Evolutionary conservation across 2,797 vertebrate species (phyloP).

Genomic region (Furcifer pardalis): DNA sequence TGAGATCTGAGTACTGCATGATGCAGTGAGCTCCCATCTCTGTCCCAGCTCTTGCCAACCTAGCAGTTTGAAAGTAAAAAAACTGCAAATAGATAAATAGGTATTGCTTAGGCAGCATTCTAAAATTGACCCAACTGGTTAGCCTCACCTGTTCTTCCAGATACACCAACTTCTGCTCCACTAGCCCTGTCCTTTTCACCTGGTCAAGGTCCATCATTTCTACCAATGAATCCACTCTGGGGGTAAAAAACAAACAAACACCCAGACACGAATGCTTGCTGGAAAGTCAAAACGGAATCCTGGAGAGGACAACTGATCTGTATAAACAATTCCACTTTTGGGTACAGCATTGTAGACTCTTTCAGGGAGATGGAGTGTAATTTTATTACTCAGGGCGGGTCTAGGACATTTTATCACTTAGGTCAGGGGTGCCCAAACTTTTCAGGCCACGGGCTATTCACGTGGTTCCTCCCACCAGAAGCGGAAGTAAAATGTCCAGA

Average conservation of each 20-base stretch:
- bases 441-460: too few relatives aligned
- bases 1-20: too few relatives aligned
- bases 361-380: neutral
- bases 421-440: too few relatives aligned
- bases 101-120: too few relatives aligned
- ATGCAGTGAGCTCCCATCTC: too few relatives aligned
- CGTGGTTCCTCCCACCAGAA: too few relatives aligned
- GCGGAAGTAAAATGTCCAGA: too few relatives aligned
- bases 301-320: neutral
- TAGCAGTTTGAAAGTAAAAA: too few relatives aligned
- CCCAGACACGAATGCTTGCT: neutral
- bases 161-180: slow-evolving; percentile 78
- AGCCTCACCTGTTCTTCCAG: slow-evolving; percentile 90
- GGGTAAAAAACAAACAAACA: too few relatives aligned
- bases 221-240: slow-evolving; percentile 82
- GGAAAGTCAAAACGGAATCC: neutral
- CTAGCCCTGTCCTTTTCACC: slow-evolving; percentile 70
- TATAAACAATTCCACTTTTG: neutral
- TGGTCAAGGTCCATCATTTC: slow-evolving; percentile 82
- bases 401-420: neutral
- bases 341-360: neutral
- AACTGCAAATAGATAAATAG: too few relatives aligned
- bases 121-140: neutral
- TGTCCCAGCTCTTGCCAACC: too few relatives aligned
- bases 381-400: neutral